Evolutionary conservation across 2,888 invertebrate species (phyloP), one percentile per base, ranked within the genome.

Genomic region (Caenorhabditis sinica): DNA sequence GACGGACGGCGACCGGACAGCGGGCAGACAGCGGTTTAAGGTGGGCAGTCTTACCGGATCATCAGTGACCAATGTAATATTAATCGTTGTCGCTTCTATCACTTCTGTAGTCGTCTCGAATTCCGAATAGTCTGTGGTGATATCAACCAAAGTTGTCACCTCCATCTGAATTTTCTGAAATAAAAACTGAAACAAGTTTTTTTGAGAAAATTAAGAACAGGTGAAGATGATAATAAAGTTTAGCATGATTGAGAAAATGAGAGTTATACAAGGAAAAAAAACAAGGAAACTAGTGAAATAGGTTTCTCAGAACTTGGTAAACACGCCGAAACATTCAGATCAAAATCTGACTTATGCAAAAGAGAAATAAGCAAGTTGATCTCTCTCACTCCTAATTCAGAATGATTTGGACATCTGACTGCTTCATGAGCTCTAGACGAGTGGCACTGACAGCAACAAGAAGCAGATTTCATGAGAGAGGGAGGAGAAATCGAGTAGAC

Each of bases 21-120:
- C n/a, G n/a, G n/a, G n/a, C n/a, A 36, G 36, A 5, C 11, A 36
- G 5, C 36, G 11, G 5, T 36, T 36, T 5, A 36, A 36, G 11
- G 11, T 36, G 36, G n/a, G 15, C 53, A 36, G 5, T 23, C 72
- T 63, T 45, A 84, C 79, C 51, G 80, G 84, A 45, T 84, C 84
- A 33, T 80, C 79, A 4, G 79, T 84, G 15, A 75, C 66, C 30
- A 53, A 15, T 6, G 61, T 61, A 13, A 65, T 23, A 60, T 81
- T 73, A 23, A 74, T 28, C 1, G 77, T 77, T 0, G 79, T 79
- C 5, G 60, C 36, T 45, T 80, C 73, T 13, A 74, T 65, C 25
- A 15, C n/a, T 0, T 11, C 49, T 4, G 81, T 40, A 4, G 74
- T 60, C 0, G 68, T 51, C 15, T 71, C 79, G 23, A 68, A 8